A percentile compares a stretch with the other conserved stretches of the same genome.
phyloP scores from a whole-genome alignment of 2,797 vertebrate species.

The Podargus strigoides region DNA sequence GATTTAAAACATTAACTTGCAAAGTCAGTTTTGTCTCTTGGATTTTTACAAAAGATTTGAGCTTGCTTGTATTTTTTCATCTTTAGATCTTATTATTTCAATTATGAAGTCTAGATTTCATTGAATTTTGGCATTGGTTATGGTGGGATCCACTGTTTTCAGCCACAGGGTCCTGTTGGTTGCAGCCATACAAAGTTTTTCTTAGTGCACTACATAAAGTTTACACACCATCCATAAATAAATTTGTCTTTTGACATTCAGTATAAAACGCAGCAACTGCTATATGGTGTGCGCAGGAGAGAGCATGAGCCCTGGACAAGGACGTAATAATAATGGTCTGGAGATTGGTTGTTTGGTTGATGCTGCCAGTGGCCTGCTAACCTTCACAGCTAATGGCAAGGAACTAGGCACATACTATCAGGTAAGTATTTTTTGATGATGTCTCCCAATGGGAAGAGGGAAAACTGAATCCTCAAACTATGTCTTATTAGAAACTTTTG shows the following conservation, averaged over 20 bases:
- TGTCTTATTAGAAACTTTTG: not conserved
- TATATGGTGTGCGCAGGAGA: constrained; percentile 97
- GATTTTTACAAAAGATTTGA: not conserved
- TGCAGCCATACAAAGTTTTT: not conserved
- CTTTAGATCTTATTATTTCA: not conserved
- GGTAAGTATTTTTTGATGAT: constrained; percentile 61
- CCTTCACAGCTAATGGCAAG: constrained; percentile 92
- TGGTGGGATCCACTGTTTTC: not conserved
- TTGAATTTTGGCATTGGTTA: not conserved
- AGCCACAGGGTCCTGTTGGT: not conserved
- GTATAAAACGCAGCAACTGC: constrained; percentile 97
- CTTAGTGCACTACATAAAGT: not conserved
- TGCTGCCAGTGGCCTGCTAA: constrained; percentile 86
- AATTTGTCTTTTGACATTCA: constrained; percentile 70
- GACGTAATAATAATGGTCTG: constrained; percentile 89
- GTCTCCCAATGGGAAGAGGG: not conserved
- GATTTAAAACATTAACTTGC: not conserved
- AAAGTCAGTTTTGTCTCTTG: not conserved
- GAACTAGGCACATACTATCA: constrained; percentile 92
- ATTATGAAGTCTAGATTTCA: not conserved
- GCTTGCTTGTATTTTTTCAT: not conserved
- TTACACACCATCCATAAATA: not conserved
- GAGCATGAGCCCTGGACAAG: constrained; percentile 87
- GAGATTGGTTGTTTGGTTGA: constrained; percentile 94
- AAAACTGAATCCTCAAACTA: not conserved